Base-by-base conservation (phyloP, 2,797 vertebrate genomes). In the Rhyacichthys aspro region DNA sequence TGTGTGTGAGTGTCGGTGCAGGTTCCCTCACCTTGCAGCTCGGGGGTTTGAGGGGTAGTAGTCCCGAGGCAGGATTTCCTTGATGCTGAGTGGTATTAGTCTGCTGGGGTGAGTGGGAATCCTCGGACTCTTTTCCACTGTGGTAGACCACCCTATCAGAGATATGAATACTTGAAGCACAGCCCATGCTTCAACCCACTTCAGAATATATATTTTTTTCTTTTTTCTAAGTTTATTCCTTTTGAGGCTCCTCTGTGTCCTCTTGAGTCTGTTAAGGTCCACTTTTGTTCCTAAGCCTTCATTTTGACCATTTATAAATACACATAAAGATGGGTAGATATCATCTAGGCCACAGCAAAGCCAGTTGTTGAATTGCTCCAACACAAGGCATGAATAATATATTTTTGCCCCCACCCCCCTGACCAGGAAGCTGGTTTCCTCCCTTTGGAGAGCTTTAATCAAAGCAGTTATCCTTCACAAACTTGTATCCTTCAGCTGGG, bases 101-200 rank as follows among this genome's bases (percentile, higher is more conserved):
- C 93, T 95, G 95, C 85, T 94, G 94, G 83, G 94, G 94, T 78
- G 94, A 95, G 93, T 90, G 92, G 80, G 93, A 95, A 88, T 94
- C 95, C 89, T 95, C 95, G 17, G 94, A 94, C 90, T 95, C 96
- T 91, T 95, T 94, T 93, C 93, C 94, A 91, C 95, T 93, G 89
- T 92, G 93, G 93, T 93, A 93, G 84, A 92, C 93, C 92, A 94
- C 92, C 91, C 93, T 94, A 90, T 98, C 95, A 90, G 95, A 96
- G 88, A 94, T 92, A 93, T 95, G 95, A 88, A 96, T 96, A 94
- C 96, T 99, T 86, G 96, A 96, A 92, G 96, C 94, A 93, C 97
- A 98, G 94, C 96, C 97, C 97, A 98, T 98, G 93, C 92, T 93
- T 94, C 91, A 93, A 84, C 89, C 90, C 91, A 92, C 91, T 89